Evolutionary conservation across 2,888 invertebrate genomes (phyloP).

Genomic region (Eumacrocentrus americanus): DNA sequence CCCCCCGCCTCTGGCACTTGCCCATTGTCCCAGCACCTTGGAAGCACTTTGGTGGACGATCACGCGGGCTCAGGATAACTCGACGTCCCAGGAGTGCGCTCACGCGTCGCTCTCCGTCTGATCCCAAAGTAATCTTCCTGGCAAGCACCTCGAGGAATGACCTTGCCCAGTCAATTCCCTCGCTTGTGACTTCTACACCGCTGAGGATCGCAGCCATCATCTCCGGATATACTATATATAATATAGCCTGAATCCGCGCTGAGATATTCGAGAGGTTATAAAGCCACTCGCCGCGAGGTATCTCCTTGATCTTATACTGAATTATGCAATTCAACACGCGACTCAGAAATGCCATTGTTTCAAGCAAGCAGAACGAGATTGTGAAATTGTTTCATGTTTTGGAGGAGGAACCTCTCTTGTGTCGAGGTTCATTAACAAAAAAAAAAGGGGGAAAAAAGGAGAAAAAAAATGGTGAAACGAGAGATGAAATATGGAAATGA

Average conservation of each 20-base stretch:
- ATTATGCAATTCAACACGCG: conserved; percentile 6
- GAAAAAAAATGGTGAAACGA: too few relatives aligned
- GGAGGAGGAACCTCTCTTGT: too few relatives aligned
- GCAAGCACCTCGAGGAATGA: conserved; percentile 8
- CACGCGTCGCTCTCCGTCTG: conserved; percentile 2
- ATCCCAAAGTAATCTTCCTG: conserved; percentile 17
- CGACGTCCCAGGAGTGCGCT: conserved; percentile 10
- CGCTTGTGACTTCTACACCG: conserved; percentile 2
- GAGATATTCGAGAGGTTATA: neutral
- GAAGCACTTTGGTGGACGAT: conserved; percentile 16
- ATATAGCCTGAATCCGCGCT: neutral
- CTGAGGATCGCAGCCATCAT: conserved; percentile 4
- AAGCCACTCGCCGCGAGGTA: neutral
- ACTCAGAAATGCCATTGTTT: neutral
- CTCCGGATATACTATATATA: neutral
- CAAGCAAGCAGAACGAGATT: neutral
- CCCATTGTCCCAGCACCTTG: neutral
- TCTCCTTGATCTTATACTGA: conserved; percentile 5
- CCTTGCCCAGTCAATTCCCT: conserved; percentile 11
- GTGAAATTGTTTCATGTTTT: too few relatives aligned
- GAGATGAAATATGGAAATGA: too few relatives aligned
- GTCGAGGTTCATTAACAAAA: too few relatives aligned
- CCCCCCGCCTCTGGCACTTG: neutral
- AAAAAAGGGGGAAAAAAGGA: neutral
- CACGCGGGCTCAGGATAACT: conserved; percentile 16